Conservation (phyloP, 2,888 invertebrate species). For the Adela reaumurella region DNA sequence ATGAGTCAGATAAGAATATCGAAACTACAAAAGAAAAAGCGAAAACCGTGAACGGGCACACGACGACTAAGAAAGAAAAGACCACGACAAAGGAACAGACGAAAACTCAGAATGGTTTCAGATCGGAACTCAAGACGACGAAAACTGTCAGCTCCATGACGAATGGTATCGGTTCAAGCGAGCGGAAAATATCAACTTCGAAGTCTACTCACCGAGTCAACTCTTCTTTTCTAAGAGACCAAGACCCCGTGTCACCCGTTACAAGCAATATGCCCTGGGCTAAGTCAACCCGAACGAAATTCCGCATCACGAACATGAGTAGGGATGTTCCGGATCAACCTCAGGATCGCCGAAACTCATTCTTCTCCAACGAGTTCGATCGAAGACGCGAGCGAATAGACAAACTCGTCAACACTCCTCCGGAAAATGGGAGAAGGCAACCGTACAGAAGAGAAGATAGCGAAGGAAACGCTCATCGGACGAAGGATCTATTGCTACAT, state of each 20-base stretch:
- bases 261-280: conserved; percentile 54
- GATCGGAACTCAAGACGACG: conserved; percentile 25
- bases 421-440: conserved; percentile 37
- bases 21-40: no score
- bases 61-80: conserved; percentile 26
- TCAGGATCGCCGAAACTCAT: conserved; percentile 53
- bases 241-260: conserved; percentile 39
- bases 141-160: conserved; percentile 28
- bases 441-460: conserved; percentile 46
- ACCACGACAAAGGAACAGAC: conserved; percentile 27
- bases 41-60: no score
- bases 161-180: conserved; percentile 26
- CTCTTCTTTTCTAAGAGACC: conserved; percentile 35
- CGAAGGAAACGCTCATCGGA: conserved; percentile 63
- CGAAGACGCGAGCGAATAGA: conserved; percentile 42
- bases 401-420: conserved; percentile 35
- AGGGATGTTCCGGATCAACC: conserved; percentile 69
- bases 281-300: conserved; percentile 55
- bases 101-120: conserved; percentile 34
- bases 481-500: conserved; percentile 73
- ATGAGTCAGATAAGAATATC: conserved; percentile 40
- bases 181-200: conserved; percentile 30
- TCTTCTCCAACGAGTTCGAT: conserved; percentile 44
- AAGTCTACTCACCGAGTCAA: conserved; percentile 40
- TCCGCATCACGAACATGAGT: conserved; percentile 64